phyloP scores from a whole-genome alignment of 2,888 invertebrate species.

The Chymomyza procnemis region DNA sequence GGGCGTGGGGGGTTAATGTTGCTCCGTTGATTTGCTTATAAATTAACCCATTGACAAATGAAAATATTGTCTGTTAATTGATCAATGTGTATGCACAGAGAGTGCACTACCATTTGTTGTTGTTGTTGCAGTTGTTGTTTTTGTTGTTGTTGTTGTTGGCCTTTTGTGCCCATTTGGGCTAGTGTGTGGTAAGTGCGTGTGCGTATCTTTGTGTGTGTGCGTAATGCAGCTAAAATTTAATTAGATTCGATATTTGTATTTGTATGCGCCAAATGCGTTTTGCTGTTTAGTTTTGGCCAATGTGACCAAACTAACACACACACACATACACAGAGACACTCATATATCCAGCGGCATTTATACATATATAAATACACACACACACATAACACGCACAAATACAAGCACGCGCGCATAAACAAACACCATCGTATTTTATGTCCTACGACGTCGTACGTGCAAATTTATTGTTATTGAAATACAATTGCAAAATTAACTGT shows the following conservation, averaged over 20 bases:
- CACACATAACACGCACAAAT: background rate
- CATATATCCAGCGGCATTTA: background rate
- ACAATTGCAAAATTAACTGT: slow-evolving; percentile 78
- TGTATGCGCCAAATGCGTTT: slow-evolving; percentile 50
- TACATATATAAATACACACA: slow-evolving; percentile 15
- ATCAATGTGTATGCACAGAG: slow-evolving; percentile 76
- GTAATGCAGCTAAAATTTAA: slow-evolving; percentile 69
- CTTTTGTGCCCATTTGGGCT: slow-evolving; percentile 6
- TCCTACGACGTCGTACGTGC: slow-evolving; percentile 62
- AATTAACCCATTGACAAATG: slow-evolving; percentile 79
- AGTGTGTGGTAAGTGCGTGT: slow-evolving; percentile 7
- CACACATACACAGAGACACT: too few relatives aligned
- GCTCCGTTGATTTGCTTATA: slow-evolving; percentile 72
- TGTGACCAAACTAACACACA: slow-evolving; percentile 16
- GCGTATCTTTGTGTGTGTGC: slow-evolving; percentile 20
- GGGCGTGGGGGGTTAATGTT: slow-evolving; percentile 53
- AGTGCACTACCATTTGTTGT: slow-evolving; percentile 34
- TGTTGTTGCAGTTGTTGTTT: slow-evolving; percentile 21
- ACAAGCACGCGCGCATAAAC: slow-evolving; percentile 5
- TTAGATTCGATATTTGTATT: slow-evolving; percentile 71
- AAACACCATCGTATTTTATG: slow-evolving; percentile 63
- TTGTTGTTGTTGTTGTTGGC: slow-evolving; percentile 26
- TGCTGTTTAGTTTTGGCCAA: slow-evolving; percentile 24
- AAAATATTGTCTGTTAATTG: slow-evolving; percentile 79
- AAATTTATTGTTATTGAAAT: slow-evolving; percentile 77